Conservation (phyloP, 2,113 vertebrate species). For the Tupaia chinensis region DNA sequence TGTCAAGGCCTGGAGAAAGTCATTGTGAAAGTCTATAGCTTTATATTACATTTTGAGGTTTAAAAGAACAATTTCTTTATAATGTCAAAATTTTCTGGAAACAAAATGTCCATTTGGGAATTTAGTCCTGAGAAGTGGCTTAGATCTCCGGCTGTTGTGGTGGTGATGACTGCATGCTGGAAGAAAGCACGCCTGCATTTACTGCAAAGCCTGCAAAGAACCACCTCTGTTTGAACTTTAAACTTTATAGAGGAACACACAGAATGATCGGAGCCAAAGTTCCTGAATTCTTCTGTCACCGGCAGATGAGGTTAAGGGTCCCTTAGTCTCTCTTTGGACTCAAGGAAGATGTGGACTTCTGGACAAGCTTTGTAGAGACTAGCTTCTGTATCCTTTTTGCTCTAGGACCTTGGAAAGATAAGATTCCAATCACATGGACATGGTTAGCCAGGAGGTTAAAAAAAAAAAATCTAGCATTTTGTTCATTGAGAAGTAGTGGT, state of each 20-base stretch:
- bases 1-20: background rate
- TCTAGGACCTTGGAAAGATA: conserved; percentile 20
- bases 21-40: background rate
- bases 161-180: background rate
- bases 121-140: conserved; percentile 8
- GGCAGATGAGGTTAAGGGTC: conserved; percentile 46
- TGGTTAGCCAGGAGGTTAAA: conserved; percentile 1
- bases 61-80: conserved; percentile 54
- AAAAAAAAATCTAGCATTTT: conserved; percentile 51
- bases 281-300: conserved; percentile 59
- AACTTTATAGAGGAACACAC: conserved; percentile 60
- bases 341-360: conserved; percentile 26
- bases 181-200: conserved; percentile 38
- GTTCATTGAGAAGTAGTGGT: conserved; percentile 76
- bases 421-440: conserved; percentile 19
- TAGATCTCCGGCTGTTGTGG: background rate
- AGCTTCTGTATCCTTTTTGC: background rate
- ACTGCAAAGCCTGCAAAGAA: conserved; percentile 14
- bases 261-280: conserved; percentile 31
- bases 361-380: conserved; percentile 39
- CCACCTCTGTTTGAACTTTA: conserved; percentile 42
- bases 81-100: conserved; percentile 59
- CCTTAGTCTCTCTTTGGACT: conserved; percentile 42
- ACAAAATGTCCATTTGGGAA: conserved; percentile 55
- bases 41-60: conserved; percentile 37